These are phyloP conservation scores for Psix sp. DNA, from an alignment of 1,140 invertebrate species.

Conservation along the genomic window DNA sequence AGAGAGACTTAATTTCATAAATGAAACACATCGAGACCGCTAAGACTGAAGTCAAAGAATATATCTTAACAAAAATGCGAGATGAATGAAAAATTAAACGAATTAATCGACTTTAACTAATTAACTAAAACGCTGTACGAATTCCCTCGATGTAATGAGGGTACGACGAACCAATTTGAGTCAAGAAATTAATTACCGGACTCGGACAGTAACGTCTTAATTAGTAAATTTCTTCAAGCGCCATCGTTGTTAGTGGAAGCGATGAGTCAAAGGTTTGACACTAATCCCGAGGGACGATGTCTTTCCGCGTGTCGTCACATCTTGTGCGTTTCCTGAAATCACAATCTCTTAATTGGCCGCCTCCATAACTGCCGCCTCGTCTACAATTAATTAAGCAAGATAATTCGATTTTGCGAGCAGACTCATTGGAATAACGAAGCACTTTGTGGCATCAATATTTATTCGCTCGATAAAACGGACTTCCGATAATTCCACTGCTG, in stretches of 20 bases:
- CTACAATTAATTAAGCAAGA: slow-evolving; percentile 63
- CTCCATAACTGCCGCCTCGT: slow-evolving; percentile 47
- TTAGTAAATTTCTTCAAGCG: slow-evolving; percentile 58
- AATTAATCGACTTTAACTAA: slow-evolving; percentile 40
- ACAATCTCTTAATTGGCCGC: slow-evolving; percentile 32
- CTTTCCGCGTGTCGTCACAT: slow-evolving; percentile 49
- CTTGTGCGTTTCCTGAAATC: slow-evolving; percentile 47
- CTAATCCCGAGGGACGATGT: slow-evolving; percentile 34
- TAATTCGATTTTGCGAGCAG: slow-evolving; percentile 60
- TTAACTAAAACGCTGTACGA: slow-evolving; percentile 38
- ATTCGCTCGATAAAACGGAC: slow-evolving; percentile 55
- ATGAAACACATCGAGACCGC: too few relatives aligned
- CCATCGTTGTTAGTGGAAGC: slow-evolving; percentile 35
- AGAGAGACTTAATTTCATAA: too few relatives aligned
- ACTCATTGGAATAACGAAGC: slow-evolving; percentile 55
- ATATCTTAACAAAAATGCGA: too few relatives aligned
- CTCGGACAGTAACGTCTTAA: slow-evolving; percentile 57
- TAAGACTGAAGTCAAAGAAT: too few relatives aligned
- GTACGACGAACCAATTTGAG: slow-evolving; percentile 8
- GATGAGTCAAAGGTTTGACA: slow-evolving; percentile 51
- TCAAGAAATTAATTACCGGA: slow-evolving; percentile 52
- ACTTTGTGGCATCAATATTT: slow-evolving; percentile 56
- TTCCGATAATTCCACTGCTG: slow-evolving; percentile 47
- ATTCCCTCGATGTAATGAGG: slow-evolving; percentile 16
- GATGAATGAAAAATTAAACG: background rate